Base-by-base conservation (phyloP, 1,140 invertebrate species). In the Tetragnatha versicolor region DNA sequence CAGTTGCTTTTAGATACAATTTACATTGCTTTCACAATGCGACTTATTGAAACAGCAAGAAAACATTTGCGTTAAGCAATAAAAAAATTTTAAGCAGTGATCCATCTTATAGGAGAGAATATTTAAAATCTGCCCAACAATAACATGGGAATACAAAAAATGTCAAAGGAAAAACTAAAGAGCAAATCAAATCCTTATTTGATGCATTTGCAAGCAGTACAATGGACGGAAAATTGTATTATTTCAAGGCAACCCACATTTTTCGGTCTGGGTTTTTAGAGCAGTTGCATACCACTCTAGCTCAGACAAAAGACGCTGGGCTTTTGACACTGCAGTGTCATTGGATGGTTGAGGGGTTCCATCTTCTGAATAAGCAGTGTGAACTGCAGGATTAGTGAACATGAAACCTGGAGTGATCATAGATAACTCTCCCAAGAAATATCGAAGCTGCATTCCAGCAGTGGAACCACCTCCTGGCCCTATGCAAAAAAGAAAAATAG, bases 401-500 rank as follows among this genome's bases (percentile, higher is more conserved):
- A 85, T 85, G 51, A 84, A 84, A 9, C 86, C 86, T 4, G 85
- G 83, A 75, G 85, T 85, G 0, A 88, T 70, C 84, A 87, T 86
- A 35, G 88, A 88, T 4, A 89, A 81, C 81, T 88, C 88, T 69
- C 84, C 84, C 1, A 87, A 81, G 68, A 88, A 85, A 3, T 84
- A 81, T 29, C 87, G 82, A 2, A 88, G 81, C 39, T 87, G 81
- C 80, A 87, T 85, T 20, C 85, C 85, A 39, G 86, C 87, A 45
- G 87, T 82, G 51, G 87, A 83, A 5, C 88, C 88, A 20, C 88
- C 88, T 81, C 83, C 87, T 2, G 81, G 80, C 65, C 87, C 88
- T 88, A 47, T 17, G 83, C 81, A 79, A 33, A 33, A 70, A 68
- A 31, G 22, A 17, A 53, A 17, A 17, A 10, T 82, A n/a, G n/a